phyloP scores from a whole-genome alignment of 1,140 invertebrate species.

The Pantala flavescens region DNA sequence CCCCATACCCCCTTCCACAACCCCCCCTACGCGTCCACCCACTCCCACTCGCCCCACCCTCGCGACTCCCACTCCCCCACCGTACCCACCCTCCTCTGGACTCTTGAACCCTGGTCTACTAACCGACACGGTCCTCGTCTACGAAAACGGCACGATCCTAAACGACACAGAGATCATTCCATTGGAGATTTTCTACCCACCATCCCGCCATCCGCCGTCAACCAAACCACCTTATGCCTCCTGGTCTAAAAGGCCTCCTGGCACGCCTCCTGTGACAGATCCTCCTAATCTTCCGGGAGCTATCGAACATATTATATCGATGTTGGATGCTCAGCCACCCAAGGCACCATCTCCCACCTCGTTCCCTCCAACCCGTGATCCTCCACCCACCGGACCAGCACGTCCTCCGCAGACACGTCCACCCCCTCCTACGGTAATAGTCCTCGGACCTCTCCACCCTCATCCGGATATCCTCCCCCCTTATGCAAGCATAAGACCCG shows the following conservation, averaged over 20 bases:
- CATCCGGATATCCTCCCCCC: conserved; percentile 26
- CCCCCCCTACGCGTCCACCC: conserved; percentile 22
- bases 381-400: conserved; percentile 6
- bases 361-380: background rate
- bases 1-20: conserved; percentile 32
- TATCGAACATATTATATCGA: background rate
- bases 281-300: background rate
- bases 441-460: conserved; percentile 44
- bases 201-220: conserved; percentile 2
- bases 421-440: conserved; percentile 61
- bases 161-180: conserved; percentile 27
- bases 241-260: background rate
- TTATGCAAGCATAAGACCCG: conserved; percentile 33
- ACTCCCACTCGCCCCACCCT: conserved; percentile 8
- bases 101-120: conserved; percentile 17
- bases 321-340: background rate
- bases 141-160: conserved; percentile 46
- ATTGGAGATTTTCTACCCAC: background rate
- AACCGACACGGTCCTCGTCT: conserved; percentile 52
- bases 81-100: background rate
- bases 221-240: background rate
- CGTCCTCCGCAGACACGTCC: conserved; percentile 29
- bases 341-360: background rate
- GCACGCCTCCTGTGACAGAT: background rate
- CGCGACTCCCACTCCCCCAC: conserved; percentile 5